Evolutionary conservation across 64 coral and sea anemone genomes (phyloP).

Genomic region (Pocillopora damicornis): DNA sequence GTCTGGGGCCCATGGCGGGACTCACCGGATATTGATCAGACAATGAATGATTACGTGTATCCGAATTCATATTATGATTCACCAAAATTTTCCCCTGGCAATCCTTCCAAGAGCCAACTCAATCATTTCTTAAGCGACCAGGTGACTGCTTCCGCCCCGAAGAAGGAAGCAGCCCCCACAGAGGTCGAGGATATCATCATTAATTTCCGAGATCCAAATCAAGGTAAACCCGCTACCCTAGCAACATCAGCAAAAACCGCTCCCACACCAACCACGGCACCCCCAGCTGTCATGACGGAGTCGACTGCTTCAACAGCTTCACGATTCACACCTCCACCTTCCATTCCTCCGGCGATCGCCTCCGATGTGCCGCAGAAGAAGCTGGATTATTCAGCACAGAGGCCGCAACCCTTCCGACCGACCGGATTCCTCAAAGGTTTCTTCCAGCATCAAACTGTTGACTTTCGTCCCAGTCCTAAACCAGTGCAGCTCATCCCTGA

Average conservation of each 20-base stretch:
- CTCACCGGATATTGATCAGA: conserved; percentile 60
- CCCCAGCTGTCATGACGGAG: not conserved
- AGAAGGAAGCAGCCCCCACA: conserved; percentile 10
- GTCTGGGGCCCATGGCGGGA: conserved; percentile 87
- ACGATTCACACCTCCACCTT: conserved; percentile 5
- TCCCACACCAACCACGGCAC: not conserved
- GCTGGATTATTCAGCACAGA: conserved; percentile 37
- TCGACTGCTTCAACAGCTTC: not conserved
- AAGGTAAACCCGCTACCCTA: not conserved
- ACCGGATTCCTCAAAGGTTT: conserved; percentile 28
- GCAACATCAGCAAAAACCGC: not conserved
- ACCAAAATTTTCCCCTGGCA: not conserved
- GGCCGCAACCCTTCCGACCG: conserved; percentile 15
- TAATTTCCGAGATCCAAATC: conserved; percentile 14
- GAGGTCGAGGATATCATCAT: conserved; percentile 43
- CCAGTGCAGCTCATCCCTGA: not conserved
- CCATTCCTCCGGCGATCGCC: conserved; percentile 3
- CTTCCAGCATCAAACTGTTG: conserved; percentile 21
- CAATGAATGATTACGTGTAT: conserved; percentile 70
- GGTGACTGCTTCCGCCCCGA: not conserved
- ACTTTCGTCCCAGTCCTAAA: not conserved
- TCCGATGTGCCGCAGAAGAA: not conserved
- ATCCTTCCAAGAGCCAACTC: conserved; percentile 4
- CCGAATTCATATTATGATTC: conserved; percentile 66
- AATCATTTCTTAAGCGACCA: conserved; percentile 77